Percentiles rank a stretch among this genome's conserved stretches.
Evolutionary conservation across 2,888 invertebrate genomes (phyloP).

Genomic region (Thymelicus lineola): DNA sequence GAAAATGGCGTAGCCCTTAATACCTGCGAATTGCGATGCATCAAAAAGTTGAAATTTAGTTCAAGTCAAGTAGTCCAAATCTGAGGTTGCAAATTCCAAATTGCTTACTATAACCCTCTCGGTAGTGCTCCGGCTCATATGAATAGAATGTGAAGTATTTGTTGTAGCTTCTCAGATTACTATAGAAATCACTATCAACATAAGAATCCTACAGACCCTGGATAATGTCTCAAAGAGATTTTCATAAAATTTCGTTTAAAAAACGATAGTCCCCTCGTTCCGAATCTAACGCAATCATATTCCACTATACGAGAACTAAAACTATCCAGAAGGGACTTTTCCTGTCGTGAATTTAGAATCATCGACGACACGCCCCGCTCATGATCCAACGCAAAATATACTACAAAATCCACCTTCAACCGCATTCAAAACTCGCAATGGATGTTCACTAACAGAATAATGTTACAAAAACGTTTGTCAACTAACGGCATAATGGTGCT

Average conservation of each 20-base stretch:
- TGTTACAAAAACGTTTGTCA: conserved; percentile 5
- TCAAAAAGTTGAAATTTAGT: no score
- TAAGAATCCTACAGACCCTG: neutral
- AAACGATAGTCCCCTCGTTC: conserved; percentile 43
- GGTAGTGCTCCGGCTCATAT: no score
- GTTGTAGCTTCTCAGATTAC: no score
- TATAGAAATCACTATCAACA: neutral
- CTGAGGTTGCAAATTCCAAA: no score
- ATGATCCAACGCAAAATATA: conserved; percentile 36
- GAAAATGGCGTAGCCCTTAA: no score
- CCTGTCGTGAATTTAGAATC: neutral
- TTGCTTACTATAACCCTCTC: no score
- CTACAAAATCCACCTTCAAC: neutral
- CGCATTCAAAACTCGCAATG: conserved; percentile 47
- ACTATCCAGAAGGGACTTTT: conserved; percentile 58
- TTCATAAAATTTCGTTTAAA: conserved; percentile 19
- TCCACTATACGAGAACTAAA: conserved; percentile 61
- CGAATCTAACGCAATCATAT: conserved; percentile 50
- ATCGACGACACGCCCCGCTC: neutral
- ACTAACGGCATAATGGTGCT: conserved; percentile 40
- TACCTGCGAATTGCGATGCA: no score
- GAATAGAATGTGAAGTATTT: no score
- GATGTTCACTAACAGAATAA: neutral
- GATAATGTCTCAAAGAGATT: conserved; percentile 3
- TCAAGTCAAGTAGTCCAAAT: no score